Evolutionary conservation across 1,140 invertebrate genomes (phyloP).

Genomic region (Pseudomyrmex gracilis): DNA sequence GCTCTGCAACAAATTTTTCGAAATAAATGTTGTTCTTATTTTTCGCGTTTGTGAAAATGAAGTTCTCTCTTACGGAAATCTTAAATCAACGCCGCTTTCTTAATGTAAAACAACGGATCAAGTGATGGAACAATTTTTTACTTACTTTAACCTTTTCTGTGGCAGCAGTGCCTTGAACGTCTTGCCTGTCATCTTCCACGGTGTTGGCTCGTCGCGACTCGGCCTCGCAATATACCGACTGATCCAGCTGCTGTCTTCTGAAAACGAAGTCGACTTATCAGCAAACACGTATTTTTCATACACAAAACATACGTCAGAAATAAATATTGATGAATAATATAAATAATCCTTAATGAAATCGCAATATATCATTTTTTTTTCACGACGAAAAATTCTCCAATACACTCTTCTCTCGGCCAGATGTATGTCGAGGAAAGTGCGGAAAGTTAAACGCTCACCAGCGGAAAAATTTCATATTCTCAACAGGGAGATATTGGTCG

Average conservation of each 20-base stretch:
- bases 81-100: too few species aligned
- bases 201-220: conserved; percentile 73
- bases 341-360: not conserved
- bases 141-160: conserved; percentile 77
- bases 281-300: not conserved
- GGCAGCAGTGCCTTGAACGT: conserved; percentile 73
- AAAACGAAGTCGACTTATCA: conserved; percentile 61
- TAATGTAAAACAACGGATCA: too few species aligned
- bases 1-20: conserved; percentile 83
- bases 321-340: not conserved
- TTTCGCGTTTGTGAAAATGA: not conserved
- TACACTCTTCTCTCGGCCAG: not conserved
- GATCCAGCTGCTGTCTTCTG: conserved; percentile 84
- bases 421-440: conserved; percentile 3
- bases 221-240: conserved; percentile 82
- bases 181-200: conserved; percentile 78
- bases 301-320: not conserved
- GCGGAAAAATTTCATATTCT: conserved; percentile 2
- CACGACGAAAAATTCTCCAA: not conserved
- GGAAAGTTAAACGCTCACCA: conserved; percentile 17
- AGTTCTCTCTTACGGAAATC: not conserved
- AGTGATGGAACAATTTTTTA: not conserved
- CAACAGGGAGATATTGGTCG: not conserved
- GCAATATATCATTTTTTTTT: not conserved
- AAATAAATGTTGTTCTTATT: not conserved